Base-by-base conservation (phyloP, 2,888 invertebrate species). In the Kuschelorhynchus macadamiae region DNA sequence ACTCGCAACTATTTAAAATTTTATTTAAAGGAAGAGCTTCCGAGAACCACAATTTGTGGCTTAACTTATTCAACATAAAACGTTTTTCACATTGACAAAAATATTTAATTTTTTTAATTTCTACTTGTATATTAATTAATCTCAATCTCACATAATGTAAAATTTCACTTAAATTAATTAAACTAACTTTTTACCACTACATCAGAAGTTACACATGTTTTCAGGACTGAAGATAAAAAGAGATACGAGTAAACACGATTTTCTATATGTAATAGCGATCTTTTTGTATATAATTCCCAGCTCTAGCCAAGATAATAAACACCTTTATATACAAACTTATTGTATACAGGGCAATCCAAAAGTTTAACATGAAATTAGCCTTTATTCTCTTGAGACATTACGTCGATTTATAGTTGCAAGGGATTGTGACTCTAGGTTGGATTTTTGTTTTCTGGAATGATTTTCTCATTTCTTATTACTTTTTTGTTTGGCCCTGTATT, bases 281-380 rank as follows among this genome's bases (percentile, higher is more conserved):
- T 50, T 36, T 61, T 61, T 61, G 61, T 61, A 44, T 42, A 11
- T 52, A 61, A 52, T 50, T 16, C 14, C 18, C 60, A 50, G 52
- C 60, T 41, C 44, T 52, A 52, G 14, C 25, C 42, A 61, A 61
- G 50, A 61, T 42, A 44, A 50, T 33, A 52, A 33, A 41, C 8
- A 25, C 47, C 16, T 50, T 61, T 61, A 44, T 1, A 9, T 55
- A 46, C 62, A 47, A 62, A 62, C 18, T 46, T 44, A 36, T 53
- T 36, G 46, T n/a, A 46, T 57, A 46, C 36, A 32, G 36, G 11
- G 36, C 14, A 12, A 14, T 12, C 25, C 47, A 21, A 47, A 47
- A 46, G n/a, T 21, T 21, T 46, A 17, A 17, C 21, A 20, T 36
- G 14, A 52, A 20, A 9, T 39, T 52, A 18, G 39, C 33, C n/a